These are phyloP conservation scores for Manis javanica DNA, from an alignment of 2,797 vertebrate species.

Conservation along the genomic window DNA sequence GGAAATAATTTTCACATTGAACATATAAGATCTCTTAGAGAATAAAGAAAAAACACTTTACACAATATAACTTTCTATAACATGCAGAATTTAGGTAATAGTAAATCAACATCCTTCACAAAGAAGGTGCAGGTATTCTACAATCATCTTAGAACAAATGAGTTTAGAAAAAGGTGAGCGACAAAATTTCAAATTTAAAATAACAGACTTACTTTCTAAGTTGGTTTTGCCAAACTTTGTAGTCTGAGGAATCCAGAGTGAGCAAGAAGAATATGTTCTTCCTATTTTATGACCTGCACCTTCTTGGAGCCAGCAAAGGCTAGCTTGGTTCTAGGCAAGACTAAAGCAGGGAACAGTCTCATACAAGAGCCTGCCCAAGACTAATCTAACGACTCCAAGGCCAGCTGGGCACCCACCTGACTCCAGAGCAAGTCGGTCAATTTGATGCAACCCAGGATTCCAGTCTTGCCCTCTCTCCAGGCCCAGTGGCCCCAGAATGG, in stretches of 20 bases:
- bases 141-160: conserved; percentile 26
- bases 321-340: conserved; percentile 38
- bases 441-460: neutral
- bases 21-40: neutral
- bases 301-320: neutral
- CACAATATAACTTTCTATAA: neutral
- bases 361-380: neutral
- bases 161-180: conserved; percentile 50
- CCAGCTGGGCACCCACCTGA: neutral
- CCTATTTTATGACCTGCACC: neutral
- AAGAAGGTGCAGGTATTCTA: conserved; percentile 54
- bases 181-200: conserved; percentile 33
- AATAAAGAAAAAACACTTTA: conserved; percentile 45
- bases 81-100: conserved; percentile 63
- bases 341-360: neutral
- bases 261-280: conserved; percentile 29
- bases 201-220: conserved; percentile 49
- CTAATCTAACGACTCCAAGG: neutral
- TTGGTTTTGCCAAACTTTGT: conserved; percentile 32
- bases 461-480: neutral
- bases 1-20: conserved; percentile 42
- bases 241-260: conserved; percentile 18
- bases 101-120: conserved; percentile 20
- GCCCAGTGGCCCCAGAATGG: neutral
- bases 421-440: neutral